Base-by-base conservation (phyloP, 1,140 invertebrate species). In the Arctopsyche grandis region DNA sequence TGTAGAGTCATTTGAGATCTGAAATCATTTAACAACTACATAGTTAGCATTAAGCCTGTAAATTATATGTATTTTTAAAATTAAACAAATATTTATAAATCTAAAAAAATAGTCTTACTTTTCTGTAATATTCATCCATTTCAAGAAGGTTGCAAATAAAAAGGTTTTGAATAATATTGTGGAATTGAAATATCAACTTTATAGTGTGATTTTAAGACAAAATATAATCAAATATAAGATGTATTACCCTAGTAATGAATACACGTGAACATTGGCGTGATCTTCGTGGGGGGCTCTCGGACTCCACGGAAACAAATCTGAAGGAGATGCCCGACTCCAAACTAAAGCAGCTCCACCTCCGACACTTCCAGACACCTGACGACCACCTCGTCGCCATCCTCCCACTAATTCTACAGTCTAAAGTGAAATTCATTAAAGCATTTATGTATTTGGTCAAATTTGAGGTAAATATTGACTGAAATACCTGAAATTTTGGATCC, bases 241-340 rank as follows among this genome's bases (percentile, higher is more conserved):
- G 29, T 7, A 7, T 69, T 84, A 89, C 88, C 88, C 86, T 73
- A 81, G 83, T 29, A 89, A 84, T 14, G 85, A 83, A 77, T 89
- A 89, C 1, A 89, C 79, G 81, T 89, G 88, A 14, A 89, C 79
- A 81, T 89, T 89, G 10, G 87, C 87, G 56, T 86, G 86, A 70
- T 88, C 87, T 80, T 87, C 86, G 5, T 86, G 70, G 19, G 74
- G 75, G 0, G 73, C 71, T 0, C 85, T 82, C 56, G 88, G 88
- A 69, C 86, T 89, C 88, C 88, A 89, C 3, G 88, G 88, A 0
- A 87, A 87, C 12, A 87, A 85, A 74, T 89, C 88, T 4, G 77
- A 81, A 3, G 84, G 84, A 22, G 83, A 82, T 19, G 84, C 85
- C 5, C 84, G 83, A 78, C 85, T 86, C 87, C 87, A 89, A 22